These are phyloP conservation scores for Atlantisia rogersi DNA, from an alignment of 2,113 vertebrate species.

Conservation along the genomic window DNA sequence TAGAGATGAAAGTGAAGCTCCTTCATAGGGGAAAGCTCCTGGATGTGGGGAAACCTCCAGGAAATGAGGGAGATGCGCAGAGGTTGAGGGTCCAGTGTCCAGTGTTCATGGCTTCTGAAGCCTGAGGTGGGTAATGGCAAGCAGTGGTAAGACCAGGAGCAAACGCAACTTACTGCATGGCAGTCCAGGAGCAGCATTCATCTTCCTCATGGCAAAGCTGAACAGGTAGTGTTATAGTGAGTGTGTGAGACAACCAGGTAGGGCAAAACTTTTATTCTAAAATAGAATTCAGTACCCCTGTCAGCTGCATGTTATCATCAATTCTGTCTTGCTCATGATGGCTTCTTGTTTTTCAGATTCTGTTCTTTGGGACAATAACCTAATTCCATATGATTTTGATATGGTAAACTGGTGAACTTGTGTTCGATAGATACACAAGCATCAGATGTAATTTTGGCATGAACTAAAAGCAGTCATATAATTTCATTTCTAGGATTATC, in stretches of 20 bases:
- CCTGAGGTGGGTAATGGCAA: neutral
- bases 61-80: neutral
- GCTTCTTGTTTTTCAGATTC: neutral
- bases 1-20: neutral
- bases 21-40: neutral
- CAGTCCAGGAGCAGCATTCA: neutral
- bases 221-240: neutral
- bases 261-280: neutral
- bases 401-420: neutral
- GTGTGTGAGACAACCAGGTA: neutral
- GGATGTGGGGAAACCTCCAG: neutral
- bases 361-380: rapidly evolving
- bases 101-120: neutral
- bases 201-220: neutral
- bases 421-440: neutral
- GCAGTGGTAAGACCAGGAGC: neutral
- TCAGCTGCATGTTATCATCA: neutral
- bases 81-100: neutral
- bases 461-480: neutral
- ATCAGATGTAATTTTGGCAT: neutral
- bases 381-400: neutral
- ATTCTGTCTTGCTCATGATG: neutral
- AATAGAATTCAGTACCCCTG: neutral
- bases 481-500: neutral
- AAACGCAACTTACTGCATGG: neutral